These are phyloP conservation scores for Colius striatus DNA, from an alignment of 2,113 vertebrate species.

Conservation along the genomic window DNA sequence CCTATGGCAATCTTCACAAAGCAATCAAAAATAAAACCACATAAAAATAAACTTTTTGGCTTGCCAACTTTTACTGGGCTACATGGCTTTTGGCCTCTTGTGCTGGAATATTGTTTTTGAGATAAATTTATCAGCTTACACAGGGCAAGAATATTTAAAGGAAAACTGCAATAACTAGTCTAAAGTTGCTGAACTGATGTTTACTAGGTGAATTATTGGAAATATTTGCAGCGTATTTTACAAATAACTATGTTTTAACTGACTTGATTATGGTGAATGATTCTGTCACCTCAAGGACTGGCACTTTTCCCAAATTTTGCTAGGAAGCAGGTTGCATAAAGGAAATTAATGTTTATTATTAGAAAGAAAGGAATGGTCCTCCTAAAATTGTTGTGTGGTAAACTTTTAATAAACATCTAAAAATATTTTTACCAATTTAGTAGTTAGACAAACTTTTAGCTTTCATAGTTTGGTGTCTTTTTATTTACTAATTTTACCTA, in stretches of 20 bases:
- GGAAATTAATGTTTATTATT: constrained; percentile 24
- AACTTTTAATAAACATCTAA: background rate
- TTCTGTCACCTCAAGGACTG: constrained; percentile 1
- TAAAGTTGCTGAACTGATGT: background rate
- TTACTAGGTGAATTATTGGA: constrained; percentile 24
- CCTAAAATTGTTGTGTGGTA: constrained; percentile 1
- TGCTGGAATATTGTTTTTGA: constrained; percentile 20
- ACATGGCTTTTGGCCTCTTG: constrained; percentile 18
- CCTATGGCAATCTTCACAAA: constrained; percentile 35
- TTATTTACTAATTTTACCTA: background rate
- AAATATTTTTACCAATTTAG: background rate
- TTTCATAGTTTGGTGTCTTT: background rate
- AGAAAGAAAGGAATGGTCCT: constrained; percentile 12
- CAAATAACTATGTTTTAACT: constrained; percentile 30
- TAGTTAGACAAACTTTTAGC: background rate
- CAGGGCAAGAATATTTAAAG: constrained; percentile 36
- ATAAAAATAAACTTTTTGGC: constrained; percentile 59
- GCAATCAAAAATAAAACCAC: constrained; percentile 60
- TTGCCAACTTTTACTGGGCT: constrained; percentile 70
- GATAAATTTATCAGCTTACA: background rate
- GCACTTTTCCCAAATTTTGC: background rate
- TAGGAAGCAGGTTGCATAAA: constrained; percentile 35
- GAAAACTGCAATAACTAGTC: constrained; percentile 41
- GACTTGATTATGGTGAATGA: background rate
- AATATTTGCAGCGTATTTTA: constrained; percentile 32